These are phyloP conservation scores for Drosophila neocordata DNA, from an alignment of 1,140 invertebrate species.

Conservation along the genomic window DNA sequence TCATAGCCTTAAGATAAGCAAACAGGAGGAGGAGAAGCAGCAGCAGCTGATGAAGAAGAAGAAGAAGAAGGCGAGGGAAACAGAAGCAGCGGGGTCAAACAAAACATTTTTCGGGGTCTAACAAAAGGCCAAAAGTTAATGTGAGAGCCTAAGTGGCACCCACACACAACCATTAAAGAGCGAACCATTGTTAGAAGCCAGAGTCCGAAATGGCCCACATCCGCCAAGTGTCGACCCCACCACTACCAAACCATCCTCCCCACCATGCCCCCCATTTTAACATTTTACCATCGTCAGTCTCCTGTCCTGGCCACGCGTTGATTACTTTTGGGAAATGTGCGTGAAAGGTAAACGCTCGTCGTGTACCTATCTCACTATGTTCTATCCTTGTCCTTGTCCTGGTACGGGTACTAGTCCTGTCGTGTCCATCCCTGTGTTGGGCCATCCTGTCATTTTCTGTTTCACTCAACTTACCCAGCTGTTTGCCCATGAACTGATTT, in stretches of 20 bases:
- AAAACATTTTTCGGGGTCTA: conserved; percentile 54
- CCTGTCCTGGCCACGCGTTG: conserved; percentile 66
- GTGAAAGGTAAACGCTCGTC: conserved; percentile 66
- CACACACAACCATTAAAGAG: conserved; percentile 63
- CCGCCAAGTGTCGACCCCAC: conserved; percentile 53
- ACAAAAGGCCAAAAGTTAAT: conserved; percentile 81
- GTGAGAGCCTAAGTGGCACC: conserved; percentile 70
- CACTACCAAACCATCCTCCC: background rate
- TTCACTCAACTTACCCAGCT: conserved; percentile 46
- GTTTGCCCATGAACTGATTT: conserved; percentile 48
- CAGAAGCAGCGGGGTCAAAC: conserved; percentile 32
- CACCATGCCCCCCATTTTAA: no score
- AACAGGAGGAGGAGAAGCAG: background rate
- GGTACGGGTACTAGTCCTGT: background rate
- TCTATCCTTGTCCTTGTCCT: background rate
- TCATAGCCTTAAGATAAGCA: conserved; percentile 56
- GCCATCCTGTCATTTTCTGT: conserved; percentile 71
- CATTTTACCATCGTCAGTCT: conserved; percentile 36
- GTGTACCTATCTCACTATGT: conserved; percentile 43
- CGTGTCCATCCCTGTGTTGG: conserved; percentile 15
- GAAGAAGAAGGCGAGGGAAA: background rate
- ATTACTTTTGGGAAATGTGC: conserved; percentile 80
- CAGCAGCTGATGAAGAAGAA: background rate
- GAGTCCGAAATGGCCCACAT: conserved; percentile 39
- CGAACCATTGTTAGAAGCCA: conserved; percentile 38